Percentiles rank a stretch among this genome's conserved stretches.
These are phyloP conservation scores for Caenorhabditis latens DNA, from an alignment of 1,140 invertebrate species.

Conservation along the genomic window DNA sequence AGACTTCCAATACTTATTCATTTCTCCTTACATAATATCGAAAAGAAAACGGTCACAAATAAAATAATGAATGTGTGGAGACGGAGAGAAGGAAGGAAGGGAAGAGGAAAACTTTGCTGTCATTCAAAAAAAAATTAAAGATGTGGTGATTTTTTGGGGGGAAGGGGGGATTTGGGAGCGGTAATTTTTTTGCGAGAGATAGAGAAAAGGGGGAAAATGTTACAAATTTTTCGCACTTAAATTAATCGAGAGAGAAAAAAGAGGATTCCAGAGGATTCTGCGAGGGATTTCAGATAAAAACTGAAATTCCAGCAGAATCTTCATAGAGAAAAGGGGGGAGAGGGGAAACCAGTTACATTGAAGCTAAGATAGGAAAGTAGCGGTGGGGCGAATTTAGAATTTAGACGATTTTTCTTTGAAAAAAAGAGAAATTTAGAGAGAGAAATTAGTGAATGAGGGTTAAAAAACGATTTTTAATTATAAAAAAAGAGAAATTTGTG, in stretches of 20 bases:
- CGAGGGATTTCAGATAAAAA: no score
- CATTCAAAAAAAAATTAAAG: constrained; percentile 38
- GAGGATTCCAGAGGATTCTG: background rate
- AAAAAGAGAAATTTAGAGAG: background rate
- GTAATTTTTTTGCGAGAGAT: background rate
- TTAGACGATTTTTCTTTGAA: background rate
- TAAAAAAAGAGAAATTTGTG: background rate
- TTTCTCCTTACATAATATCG: constrained; percentile 52
- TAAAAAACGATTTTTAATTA: background rate
- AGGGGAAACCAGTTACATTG: constrained; percentile 28
- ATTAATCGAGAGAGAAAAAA: constrained; percentile 9
- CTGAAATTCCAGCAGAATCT: background rate
- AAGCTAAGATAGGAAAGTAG: constrained; percentile 35
- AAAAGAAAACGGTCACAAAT: constrained; percentile 49
- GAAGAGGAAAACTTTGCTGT: background rate
- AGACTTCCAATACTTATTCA: constrained; percentile 30
- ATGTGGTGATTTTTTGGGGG: constrained; percentile 6
- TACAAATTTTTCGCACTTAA: background rate
- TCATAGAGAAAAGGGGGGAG: background rate
- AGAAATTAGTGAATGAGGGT: background rate
- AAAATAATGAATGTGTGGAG: background rate
- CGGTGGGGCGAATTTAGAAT: background rate
- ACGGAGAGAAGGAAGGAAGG: background rate
- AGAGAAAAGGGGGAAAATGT: constrained; percentile 8
- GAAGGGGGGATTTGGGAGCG: background rate